phyloP scores from a whole-genome alignment of 2,113 vertebrate genomes.

The Larimichthys crocea region DNA sequence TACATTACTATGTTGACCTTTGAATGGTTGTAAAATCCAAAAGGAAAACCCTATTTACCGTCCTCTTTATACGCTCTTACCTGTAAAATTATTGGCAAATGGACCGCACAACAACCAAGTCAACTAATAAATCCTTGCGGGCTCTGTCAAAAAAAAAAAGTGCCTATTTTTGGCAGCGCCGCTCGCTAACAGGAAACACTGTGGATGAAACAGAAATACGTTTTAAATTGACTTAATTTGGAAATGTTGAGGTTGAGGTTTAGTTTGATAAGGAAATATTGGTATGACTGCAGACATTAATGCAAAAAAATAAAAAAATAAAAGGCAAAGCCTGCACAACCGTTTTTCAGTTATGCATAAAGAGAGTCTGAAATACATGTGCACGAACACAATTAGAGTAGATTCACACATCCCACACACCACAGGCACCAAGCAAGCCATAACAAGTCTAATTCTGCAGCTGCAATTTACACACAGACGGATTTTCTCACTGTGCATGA shows the following conservation, averaged over 20 bases:
- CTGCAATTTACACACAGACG: slow-evolving; percentile 49
- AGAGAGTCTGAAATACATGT: slow-evolving; percentile 42
- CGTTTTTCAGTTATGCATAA: slow-evolving; percentile 7
- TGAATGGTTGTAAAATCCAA: slow-evolving; percentile 13
- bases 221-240: slow-evolving; percentile 33
- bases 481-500: slow-evolving; percentile 36
- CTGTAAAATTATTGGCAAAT: slow-evolving; percentile 42
- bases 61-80: slow-evolving; percentile 9
- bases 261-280: slow-evolving; percentile 37
- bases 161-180: slow-evolving; percentile 41
- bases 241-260: slow-evolving; percentile 27
- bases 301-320: background rate
- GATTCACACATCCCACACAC: slow-evolving; percentile 74
- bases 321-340: slow-evolving; percentile 26
- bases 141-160: slow-evolving; percentile 30
- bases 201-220: slow-evolving; percentile 37
- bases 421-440: slow-evolving; percentile 49
- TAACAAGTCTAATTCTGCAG: slow-evolving; percentile 69
- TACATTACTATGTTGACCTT: background rate
- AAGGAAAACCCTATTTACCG: slow-evolving; percentile 3
- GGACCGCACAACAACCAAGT: slow-evolving; percentile 47
- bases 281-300: slow-evolving; percentile 13
- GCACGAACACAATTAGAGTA: slow-evolving; percentile 70
- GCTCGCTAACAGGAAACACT: slow-evolving; percentile 26
- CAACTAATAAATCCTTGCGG: slow-evolving; percentile 49